A percentile compares a stretch with the other conserved stretches of the same genome.
Evolutionary conservation across 2,888 invertebrate genomes (phyloP).

Genomic region (Noctua comes): DNA sequence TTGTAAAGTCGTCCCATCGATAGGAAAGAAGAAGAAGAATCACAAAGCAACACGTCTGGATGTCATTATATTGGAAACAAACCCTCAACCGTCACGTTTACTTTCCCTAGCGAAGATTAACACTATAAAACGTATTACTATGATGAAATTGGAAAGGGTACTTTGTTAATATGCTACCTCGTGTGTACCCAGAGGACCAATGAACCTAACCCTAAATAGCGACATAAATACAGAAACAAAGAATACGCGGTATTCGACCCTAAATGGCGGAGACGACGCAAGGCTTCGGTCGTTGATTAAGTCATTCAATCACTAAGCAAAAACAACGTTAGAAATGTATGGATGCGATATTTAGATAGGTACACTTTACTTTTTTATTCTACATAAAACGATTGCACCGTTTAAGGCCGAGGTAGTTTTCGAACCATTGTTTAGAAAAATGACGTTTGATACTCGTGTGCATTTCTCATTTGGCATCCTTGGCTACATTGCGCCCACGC

Average conservation of each 20-base stretch:
- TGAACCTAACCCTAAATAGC: constrained; percentile 31
- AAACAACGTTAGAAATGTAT: constrained; percentile 4
- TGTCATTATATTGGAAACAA: not conserved
- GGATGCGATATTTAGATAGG: constrained; percentile 34
- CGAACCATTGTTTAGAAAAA: not conserved
- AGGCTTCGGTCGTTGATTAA: constrained; percentile 64
- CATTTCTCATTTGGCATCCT: not conserved
- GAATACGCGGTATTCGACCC: constrained; percentile 40
- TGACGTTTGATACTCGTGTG: not conserved
- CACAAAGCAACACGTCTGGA: not conserved
- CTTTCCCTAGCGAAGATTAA: not conserved
- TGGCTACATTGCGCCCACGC: not conserved
- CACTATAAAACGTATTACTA: not conserved
- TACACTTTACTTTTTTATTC: too few species aligned
- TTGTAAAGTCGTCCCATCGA: not conserved
- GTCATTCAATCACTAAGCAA: constrained; percentile 50
- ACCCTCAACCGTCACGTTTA: not conserved
- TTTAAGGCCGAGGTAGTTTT: not conserved
- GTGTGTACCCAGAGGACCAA: constrained; percentile 16
- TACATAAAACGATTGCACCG: not conserved
- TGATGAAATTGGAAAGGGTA: not conserved
- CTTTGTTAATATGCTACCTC: constrained; percentile 16
- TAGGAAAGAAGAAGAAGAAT: not conserved
- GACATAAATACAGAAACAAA: constrained; percentile 25
- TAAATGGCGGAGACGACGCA: constrained; percentile 31